phyloP scores from a whole-genome alignment of 2,888 invertebrate genomes.

The Hydraecia micacea region DNA sequence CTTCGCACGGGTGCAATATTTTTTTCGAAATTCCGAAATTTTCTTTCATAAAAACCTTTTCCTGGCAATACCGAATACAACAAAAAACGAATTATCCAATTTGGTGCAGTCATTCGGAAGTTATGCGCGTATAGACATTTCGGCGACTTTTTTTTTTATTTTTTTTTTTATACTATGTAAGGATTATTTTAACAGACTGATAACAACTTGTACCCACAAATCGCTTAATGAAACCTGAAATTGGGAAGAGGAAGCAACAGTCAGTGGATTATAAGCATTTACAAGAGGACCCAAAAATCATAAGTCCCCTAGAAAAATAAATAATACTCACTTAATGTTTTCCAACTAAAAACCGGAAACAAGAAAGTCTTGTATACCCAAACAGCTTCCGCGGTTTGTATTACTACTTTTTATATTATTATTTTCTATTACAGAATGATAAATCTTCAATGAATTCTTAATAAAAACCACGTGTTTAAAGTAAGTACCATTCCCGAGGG shows the following conservation, averaged over 20 bases:
- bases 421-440: neutral
- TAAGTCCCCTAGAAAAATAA: neutral
- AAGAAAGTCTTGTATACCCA: neutral
- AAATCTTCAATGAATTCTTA: neutral
- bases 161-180: too few species aligned
- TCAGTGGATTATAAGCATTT: neutral
- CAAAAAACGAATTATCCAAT: too few species aligned
- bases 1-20: too few species aligned
- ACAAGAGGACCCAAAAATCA: neutral
- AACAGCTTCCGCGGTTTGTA: neutral
- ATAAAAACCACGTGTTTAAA: constrained; percentile 9
- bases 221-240: too few species aligned
- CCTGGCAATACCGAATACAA: too few species aligned
- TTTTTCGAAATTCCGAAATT: too few species aligned
- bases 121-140: too few species aligned
- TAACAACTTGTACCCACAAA: too few species aligned
- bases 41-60: too few species aligned
- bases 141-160: too few species aligned
- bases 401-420: neutral
- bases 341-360: neutral
- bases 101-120: too few species aligned
- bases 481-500: constrained; percentile 5
- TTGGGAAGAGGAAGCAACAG: neutral
- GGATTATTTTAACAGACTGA: too few species aligned
- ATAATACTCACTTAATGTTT: neutral